These are phyloP conservation scores for Neelides sp. DNA, from an alignment of 1,140 invertebrate species.

Conservation along the genomic window DNA sequence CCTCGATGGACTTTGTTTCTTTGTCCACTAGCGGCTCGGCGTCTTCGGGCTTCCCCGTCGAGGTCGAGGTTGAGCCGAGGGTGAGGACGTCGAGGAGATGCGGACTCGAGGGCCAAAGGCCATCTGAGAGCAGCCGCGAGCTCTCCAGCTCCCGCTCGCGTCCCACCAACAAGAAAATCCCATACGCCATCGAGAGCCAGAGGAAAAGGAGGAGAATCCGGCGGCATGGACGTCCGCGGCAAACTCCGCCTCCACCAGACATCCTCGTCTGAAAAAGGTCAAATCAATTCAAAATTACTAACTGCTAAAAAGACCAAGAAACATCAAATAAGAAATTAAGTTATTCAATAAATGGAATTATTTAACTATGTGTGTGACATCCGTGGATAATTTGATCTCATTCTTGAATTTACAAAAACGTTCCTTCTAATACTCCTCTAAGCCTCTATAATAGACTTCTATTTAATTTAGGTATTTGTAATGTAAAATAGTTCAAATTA, in stretches of 20 bases:
- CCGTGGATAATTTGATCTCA: too few relatives aligned
- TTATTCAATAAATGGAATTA: too few relatives aligned
- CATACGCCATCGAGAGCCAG: conserved; percentile 30
- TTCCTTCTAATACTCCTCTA: too few relatives aligned
- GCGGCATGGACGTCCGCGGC: conserved; percentile 19
- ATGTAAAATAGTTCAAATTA: too few relatives aligned
- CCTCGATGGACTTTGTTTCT: conserved; percentile 53
- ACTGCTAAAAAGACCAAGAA: not conserved
- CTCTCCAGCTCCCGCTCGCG: not conserved
- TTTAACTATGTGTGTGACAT: too few relatives aligned
- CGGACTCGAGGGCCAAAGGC: conserved; percentile 10
- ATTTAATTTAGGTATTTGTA: too few relatives aligned
- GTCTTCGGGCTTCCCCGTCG: conserved; percentile 25
- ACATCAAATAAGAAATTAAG: not conserved
- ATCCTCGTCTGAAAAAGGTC: not conserved
- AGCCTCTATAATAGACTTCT: too few relatives aligned
- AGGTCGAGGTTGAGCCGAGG: conserved; percentile 4
- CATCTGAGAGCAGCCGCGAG: not conserved
- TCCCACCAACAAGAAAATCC: conserved; percentile 25
- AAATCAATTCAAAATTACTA: not conserved
- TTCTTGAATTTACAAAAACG: too few relatives aligned
- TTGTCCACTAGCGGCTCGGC: conserved; percentile 51
- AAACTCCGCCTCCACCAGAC: conserved; percentile 8
- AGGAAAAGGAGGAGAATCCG: conserved; percentile 20
- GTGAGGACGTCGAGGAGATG: conserved; percentile 6